Evolutionary conservation across 2,113 vertebrate species (phyloP).

Genomic region (Craseonycteris thonglongyai): DNA sequence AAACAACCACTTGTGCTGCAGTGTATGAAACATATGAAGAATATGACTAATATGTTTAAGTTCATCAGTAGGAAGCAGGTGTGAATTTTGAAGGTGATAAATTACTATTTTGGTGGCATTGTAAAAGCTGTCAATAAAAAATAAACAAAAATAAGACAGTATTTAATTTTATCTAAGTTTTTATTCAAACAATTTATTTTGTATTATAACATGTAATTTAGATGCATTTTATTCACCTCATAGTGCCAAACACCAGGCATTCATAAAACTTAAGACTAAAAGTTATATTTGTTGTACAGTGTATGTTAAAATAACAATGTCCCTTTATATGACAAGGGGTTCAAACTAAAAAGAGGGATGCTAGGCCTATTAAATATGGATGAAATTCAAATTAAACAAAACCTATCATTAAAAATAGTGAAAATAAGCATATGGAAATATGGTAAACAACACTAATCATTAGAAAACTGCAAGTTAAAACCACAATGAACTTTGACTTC

Average conservation of each 20-base stretch:
- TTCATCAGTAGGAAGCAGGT: background rate
- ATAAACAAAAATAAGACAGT: background rate
- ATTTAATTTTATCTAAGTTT: background rate
- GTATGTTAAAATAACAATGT: background rate
- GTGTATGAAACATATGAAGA: background rate
- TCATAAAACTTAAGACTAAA: background rate
- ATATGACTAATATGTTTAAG: background rate
- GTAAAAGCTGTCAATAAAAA: background rate
- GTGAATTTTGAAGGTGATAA: background rate
- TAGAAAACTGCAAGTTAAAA: background rate
- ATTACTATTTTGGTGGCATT: background rate
- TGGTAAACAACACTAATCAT: background rate
- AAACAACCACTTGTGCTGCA: background rate
- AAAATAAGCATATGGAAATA: background rate
- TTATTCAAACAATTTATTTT: background rate
- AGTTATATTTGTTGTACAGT: background rate
- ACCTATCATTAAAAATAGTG: background rate
- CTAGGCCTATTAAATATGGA: background rate
- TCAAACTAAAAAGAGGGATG: background rate
- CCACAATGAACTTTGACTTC: background rate
- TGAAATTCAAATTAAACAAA: background rate
- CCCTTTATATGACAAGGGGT: background rate
- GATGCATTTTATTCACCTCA: background rate
- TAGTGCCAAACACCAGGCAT: background rate
- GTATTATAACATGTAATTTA: background rate